Base-by-base conservation (phyloP, 53 echinoderm and acorn worm species). In the Antedon mediterranea region DNA sequence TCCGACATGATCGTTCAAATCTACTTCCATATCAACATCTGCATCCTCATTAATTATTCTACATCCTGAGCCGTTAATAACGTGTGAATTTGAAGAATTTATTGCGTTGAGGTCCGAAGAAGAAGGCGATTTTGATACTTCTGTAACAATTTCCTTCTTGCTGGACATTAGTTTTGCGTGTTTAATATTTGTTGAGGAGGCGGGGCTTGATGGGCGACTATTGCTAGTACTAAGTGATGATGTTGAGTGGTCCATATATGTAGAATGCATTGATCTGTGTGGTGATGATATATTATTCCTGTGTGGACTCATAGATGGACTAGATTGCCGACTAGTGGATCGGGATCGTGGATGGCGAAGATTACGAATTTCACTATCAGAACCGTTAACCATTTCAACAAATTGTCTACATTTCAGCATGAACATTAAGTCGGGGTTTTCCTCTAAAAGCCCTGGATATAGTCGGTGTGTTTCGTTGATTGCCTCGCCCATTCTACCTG, bases 341-440 rank as follows among this genome's bases (percentile, higher is more conserved):
- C 85, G 79, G 3, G 86, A 84, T 43, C 87, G 85, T 31, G 91
- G 88, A 33, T 85, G 84, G 29, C 87, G 87, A 31, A 88, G 86
- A 71, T 84, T 88, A 34, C 91, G 91, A 57, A 92, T 85, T 80
- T 98, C 92, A 71, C 98, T 98, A 75, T 98, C 98, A 0, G 92
- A 93, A 43, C 98, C 98, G 31, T 90, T 92, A 30, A 98, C 98
- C 88, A 98, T 98, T 84, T 98, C 97, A 41, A 98, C 89, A 93
- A 98, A 98, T 84, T 98, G 98, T 71, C 98, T 84, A 83, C 92
- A 92, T 79, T 93, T 98, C 83, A 98, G 92, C 98, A 92, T 98
- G 84, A 98, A 98, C 82, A 90, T 88, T 70, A 93, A 82, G 84
- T 98, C 88, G 71, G 87, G 86, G 73, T 92, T 92, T 18, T 84